Evolutionary conservation across 2,888 invertebrate species (phyloP), one percentile per base, ranked within the genome.

Genomic region (Embidobia sp.): DNA sequence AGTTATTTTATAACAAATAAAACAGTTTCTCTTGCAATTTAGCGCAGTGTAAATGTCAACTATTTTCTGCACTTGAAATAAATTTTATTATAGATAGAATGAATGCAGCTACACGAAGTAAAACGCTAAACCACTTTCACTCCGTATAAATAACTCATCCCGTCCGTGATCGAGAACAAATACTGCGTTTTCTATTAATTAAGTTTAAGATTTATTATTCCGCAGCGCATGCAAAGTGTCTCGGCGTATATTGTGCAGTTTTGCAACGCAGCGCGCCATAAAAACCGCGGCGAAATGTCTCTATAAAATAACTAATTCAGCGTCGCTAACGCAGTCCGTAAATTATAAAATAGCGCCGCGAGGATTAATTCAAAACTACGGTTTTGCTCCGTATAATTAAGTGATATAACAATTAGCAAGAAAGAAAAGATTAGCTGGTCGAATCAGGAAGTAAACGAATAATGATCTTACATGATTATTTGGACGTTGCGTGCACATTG

Each of bases 401-500:
- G 40, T 53, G 63, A 57, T 44, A 51, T 69, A 69, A 69, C 49
- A 61, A 74, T 67, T 55, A 69, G 18, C 33, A 11, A 40, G 35
- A 18, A 69, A 49, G 57, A 69, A 69, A 59, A 57, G 42, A 35
- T 69, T 42, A 42, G 19, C 10, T 15, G 4, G 15, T 10, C 22
- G 33, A 51, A 46, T 27, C 53, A 66, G 74, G 75, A 76, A 76
- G 57, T 18, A 13, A 10, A 11, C 16, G 33, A 44, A 57, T 40
- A 53, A 19, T 8, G 22, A 55, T 8, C 63, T 55, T 22, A 37
- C 42, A 49, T 57, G 37, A 55, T 69, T 67, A 69, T 44, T 37
- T 48, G 19, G 2, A n/a, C n/a, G 48, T 55, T 75, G 57, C 61
- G 22, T 69, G 75, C 63, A 74, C 63, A 49, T 51, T 44, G 69